Evolutionary conservation across 2,113 vertebrate species (phyloP), one percentile per base, ranked within the genome.

Genomic region (Clarias batrachus): DNA sequence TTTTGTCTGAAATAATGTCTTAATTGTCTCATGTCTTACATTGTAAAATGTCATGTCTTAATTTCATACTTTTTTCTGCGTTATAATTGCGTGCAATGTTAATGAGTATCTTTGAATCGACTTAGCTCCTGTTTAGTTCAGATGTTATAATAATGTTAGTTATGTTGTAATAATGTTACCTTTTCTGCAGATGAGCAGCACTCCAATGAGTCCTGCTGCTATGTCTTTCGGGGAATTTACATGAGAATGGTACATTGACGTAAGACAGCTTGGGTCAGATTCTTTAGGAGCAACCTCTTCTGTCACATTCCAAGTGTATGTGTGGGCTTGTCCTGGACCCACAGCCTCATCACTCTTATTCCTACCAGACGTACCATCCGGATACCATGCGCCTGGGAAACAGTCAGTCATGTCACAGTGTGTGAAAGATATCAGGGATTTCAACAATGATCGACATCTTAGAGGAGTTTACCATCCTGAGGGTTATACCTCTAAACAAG

Each of bases 221-320:
- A 99, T 97, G 91, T 99, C 98, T 91, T 91, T 96, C 16, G 97
- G 96, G 6, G 97, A 95, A 0, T 98, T 95, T 1, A 96, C 91
- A 88, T 99, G 97, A 0, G 98, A 99, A 90, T 99, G 98, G 92
- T 99, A 99, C 90, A 97, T 95, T 97, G 97, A 99, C 68, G 97
- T 99, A 92, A 99, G 95, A 90, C 98, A 99, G 91, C 93, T 93
- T 89, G 97, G 94, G 62, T 99, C 98, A 0, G 93, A 95, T 27
- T 95, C 89, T 62, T 96, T 94, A 33, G 98, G 98, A 23, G 95
- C 96, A 80, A 95, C 97, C 74, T 96, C 94, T 85, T 96, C 94
- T 86, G 93, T 96, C 88, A 97, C 97, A 68, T 94, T 95, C 98
- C 98, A 99, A 71, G 94, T 96, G 86, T 99, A 99, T 0, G 95